These are phyloP conservation scores for Lates japonicus DNA, from an alignment of 2,797 vertebrate species.

Conservation along the genomic window DNA sequence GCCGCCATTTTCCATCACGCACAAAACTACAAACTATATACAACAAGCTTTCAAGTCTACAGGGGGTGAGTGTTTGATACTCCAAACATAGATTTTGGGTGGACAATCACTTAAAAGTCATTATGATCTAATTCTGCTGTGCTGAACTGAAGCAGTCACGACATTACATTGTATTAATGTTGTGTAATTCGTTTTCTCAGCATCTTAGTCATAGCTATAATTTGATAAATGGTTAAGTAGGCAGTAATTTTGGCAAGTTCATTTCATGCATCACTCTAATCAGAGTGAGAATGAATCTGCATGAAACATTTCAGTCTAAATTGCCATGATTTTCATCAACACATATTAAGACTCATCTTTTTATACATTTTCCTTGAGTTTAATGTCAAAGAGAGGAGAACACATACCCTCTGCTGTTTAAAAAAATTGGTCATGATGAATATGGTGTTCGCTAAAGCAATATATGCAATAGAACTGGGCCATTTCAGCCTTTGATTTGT, in stretches of 20 bases:
- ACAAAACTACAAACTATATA: constrained; percentile 27
- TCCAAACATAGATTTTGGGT: constrained; percentile 5
- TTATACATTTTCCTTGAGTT: neutral
- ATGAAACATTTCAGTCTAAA: neutral
- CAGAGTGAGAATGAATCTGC: neutral
- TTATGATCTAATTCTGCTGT: constrained; percentile 3
- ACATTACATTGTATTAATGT: neutral
- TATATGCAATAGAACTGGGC: neutral
- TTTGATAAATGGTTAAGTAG: constrained; percentile 31
- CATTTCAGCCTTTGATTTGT: neutral
- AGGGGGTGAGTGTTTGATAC: constrained; percentile 15
- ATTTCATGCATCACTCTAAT: constrained; percentile 23
- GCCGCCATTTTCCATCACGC: constrained; percentile 5
- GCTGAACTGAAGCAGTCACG: neutral
- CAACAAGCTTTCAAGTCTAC: constrained; percentile 8
- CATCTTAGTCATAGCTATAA: constrained; percentile 12
- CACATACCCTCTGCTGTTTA: neutral
- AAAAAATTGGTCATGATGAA: neutral
- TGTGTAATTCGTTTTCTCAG: constrained; percentile 16
- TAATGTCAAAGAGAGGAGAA: neutral
- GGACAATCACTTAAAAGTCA: constrained; percentile 31
- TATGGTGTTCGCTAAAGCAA: neutral
- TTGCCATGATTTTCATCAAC: neutral
- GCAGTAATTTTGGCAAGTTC: neutral
- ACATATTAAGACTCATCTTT: neutral